phyloP scores from a whole-genome alignment of 2,797 vertebrate species.

The Pangasius krempfi region DNA sequence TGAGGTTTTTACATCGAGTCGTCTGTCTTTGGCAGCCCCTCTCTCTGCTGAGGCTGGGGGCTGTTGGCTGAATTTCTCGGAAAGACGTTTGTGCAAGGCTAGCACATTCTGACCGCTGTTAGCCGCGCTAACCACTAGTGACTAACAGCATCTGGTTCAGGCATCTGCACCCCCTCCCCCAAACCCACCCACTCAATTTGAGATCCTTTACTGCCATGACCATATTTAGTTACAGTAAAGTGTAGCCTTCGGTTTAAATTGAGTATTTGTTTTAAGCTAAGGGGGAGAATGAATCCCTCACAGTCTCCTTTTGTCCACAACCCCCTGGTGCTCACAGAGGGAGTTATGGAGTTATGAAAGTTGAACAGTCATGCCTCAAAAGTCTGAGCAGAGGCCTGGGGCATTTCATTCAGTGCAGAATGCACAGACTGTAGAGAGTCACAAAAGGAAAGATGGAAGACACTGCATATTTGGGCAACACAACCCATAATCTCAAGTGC shows the following conservation, averaged over 20 bases:
- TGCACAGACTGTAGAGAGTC: conserved; percentile 6
- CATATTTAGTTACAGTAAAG: conserved; percentile 41
- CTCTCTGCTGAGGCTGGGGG: conserved; percentile 37
- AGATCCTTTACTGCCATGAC: conserved; percentile 38
- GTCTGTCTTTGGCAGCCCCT: conserved; percentile 38
- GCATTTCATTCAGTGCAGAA: conserved; percentile 14
- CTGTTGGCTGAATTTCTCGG: conserved; percentile 60
- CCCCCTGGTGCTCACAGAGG: conserved; percentile 43
- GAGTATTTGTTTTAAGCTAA: conserved; percentile 39
- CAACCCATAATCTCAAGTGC: conserved; percentile 15
- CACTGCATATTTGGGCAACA: conserved; percentile 25
- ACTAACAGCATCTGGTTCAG: conserved; percentile 63
- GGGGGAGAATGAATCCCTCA: background rate
- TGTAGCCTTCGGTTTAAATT: conserved; percentile 25
- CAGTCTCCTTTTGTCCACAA: background rate
- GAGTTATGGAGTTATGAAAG: conserved; percentile 7
- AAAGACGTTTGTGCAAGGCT: conserved; percentile 61
- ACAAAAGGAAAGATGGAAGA: background rate
- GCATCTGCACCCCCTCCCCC: conserved; percentile 51
- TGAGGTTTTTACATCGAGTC: conserved; percentile 39
- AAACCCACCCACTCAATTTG: conserved; percentile 16
- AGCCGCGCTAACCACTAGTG: conserved; percentile 59
- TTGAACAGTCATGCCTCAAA: conserved; percentile 13
- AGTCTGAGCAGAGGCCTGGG: conserved; percentile 25
- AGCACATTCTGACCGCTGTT: conserved; percentile 59